Base-by-base conservation (phyloP, 2,797 vertebrate genomes). In the Rhinichthys osculus region DNA sequence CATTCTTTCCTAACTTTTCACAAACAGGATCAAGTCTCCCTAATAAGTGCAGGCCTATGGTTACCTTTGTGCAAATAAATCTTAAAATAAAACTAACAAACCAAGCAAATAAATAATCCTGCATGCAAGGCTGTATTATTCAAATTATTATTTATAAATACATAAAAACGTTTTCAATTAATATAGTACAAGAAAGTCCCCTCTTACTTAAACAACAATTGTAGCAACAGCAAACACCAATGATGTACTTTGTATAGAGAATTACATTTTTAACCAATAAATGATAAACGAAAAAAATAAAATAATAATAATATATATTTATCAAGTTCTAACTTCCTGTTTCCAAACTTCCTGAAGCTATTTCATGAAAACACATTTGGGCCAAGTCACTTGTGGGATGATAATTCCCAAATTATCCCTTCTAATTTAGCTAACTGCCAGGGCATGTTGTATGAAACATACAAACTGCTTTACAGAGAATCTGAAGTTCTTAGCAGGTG, bases 401-500 rank as follows among this genome's bases (percentile, higher is more conserved):
- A 70, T 19, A 3, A 71, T 71, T 82, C 35, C 67, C 23, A 71
- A 82, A 57, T 57, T 27, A 59, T 30, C 3, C 1, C n/a, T 27
- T 73, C 13, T 23, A 47, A 76, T n/a, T 66, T 19, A 19, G 57
- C 42, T 6, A 47, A 83, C 66, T 27, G 33, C n/a, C 44, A 74
- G 14, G 21, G 62, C 7, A 1, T 13, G 6, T 21, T 16, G 5
- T 47, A 35, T 9, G 62, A 67, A 81, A 50, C 4, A 38, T 19
- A 38, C 42, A 52, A 50, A 52, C 17, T n/a, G n/a, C 35, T 84
- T 69, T 30, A 59, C 13, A 71, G 64, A 52, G 16, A 77, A 30
- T 33, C 57, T 44, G 5, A 69, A 84, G 35, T 14, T 54, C 74
- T 71, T 67, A 59, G 66, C 38, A 35, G 38, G 66, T 72, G 52